These are phyloP conservation scores for Metellina segmentata DNA, from an alignment of 2,888 invertebrate species.

Conservation along the genomic window DNA sequence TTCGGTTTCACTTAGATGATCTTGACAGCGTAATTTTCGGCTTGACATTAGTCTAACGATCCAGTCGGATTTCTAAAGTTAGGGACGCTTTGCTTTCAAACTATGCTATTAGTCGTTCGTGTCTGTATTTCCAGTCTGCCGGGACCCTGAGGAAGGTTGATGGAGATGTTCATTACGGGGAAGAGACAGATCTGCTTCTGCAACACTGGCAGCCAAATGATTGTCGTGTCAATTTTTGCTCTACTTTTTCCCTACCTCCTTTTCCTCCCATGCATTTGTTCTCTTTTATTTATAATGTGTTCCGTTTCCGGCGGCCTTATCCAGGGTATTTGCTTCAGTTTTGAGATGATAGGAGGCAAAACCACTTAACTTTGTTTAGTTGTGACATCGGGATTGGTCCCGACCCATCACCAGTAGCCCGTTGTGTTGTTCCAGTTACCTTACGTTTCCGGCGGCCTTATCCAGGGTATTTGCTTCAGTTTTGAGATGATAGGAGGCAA, in stretches of 20 bases:
- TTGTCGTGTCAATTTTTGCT: conserved; percentile 19
- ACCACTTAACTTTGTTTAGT: too few species aligned
- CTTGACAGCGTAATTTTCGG: conserved; percentile 75
- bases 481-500: too few species aligned
- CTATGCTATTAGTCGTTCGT: conserved; percentile 66
- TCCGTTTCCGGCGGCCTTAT: not conserved
- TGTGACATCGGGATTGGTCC: too few species aligned
- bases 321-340: not conserved
- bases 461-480: not conserved
- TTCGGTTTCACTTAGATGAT: conserved; percentile 73
- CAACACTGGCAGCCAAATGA: conserved; percentile 42
- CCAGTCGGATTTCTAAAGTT: conserved; percentile 72
- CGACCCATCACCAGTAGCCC: too few species aligned
- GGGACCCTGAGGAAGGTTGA: conserved; percentile 31
- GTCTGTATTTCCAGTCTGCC: conserved; percentile 29
- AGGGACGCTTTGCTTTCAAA: conserved; percentile 68
- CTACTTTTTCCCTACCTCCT: not conserved
- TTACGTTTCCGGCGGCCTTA: not conserved
- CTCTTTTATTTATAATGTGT: not conserved
- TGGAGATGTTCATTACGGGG: conserved; percentile 65
- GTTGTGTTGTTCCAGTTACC: too few species aligned
- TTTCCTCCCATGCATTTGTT: conserved; percentile 7
- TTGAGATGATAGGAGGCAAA: too few species aligned
- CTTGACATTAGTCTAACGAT: conserved; percentile 75
- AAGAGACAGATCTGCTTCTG: conserved; percentile 57